These are phyloP conservation scores for Hydropsyche betteni DNA, from an alignment of 2,888 invertebrate species.

Conservation along the genomic window DNA sequence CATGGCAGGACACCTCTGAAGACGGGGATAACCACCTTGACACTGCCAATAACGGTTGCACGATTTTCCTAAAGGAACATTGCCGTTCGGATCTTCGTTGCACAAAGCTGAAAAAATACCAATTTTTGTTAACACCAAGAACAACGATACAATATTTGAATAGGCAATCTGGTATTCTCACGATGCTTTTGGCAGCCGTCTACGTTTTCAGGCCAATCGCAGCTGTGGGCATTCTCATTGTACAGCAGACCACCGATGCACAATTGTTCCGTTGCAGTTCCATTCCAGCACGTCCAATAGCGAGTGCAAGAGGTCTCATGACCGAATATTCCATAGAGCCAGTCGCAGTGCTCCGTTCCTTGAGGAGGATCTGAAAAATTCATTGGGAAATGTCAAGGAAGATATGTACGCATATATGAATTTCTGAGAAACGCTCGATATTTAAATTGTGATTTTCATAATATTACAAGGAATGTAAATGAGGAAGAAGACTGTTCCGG, in stretches of 20 bases:
- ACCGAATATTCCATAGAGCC: slow-evolving; percentile 93
- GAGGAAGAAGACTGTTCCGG: not conserved
- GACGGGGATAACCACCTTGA: slow-evolving; percentile 90
- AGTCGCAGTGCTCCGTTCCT: slow-evolving; percentile 87
- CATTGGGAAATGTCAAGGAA: not conserved
- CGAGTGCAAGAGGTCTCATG: slow-evolving; percentile 93
- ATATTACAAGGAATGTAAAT: not conserved
- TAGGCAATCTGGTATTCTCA: slow-evolving; percentile 64
- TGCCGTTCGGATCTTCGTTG: slow-evolving; percentile 90
- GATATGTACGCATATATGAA: not conserved
- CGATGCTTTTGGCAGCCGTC: slow-evolving; percentile 94
- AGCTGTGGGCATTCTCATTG: slow-evolving; percentile 89
- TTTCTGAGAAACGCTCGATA: no score
- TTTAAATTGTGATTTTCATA: no score
- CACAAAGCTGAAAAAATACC: slow-evolving; percentile 75
- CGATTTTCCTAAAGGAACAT: slow-evolving; percentile 89
- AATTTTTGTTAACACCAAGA: not conserved
- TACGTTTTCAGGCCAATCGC: slow-evolving; percentile 94
- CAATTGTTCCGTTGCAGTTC: slow-evolving; percentile 89
- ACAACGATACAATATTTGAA: slow-evolving; percentile 4
- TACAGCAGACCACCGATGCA: slow-evolving; percentile 91
- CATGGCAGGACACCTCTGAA: slow-evolving; percentile 91
- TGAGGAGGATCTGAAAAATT: slow-evolving; percentile 77
- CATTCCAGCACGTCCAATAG: slow-evolving; percentile 96
- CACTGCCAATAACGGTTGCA: slow-evolving; percentile 96